Evolutionary conservation across 2,888 invertebrate genomes (phyloP).

Genomic region (Vesta saturnalis): DNA sequence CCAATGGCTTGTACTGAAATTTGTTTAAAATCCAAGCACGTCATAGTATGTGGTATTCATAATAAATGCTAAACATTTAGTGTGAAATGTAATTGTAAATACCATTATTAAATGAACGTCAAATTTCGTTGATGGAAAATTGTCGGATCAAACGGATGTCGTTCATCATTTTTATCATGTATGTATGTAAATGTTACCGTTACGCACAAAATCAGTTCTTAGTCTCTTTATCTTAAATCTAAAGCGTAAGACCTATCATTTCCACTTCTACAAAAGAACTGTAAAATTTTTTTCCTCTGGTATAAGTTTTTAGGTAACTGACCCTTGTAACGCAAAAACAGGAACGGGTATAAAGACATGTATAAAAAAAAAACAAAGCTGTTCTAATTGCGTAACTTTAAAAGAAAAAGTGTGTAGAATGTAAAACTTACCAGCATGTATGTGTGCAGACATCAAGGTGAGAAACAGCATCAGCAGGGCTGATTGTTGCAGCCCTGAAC

Average conservation of each 20-base stretch:
- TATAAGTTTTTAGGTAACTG: constrained; percentile 35
- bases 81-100: background rate
- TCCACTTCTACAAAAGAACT: too few species aligned
- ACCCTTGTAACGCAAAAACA: constrained; percentile 17
- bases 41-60: constrained; percentile 5
- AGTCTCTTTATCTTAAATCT: constrained; percentile 2
- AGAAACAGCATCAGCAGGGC: constrained; percentile 53
- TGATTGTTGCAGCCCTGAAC: constrained; percentile 63
- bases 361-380: constrained; percentile 15
- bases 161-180: background rate
- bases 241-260: too few species aligned
- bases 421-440: constrained; percentile 56
- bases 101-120: background rate
- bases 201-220: background rate
- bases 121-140: background rate
- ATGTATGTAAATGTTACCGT: constrained; percentile 1
- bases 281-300: too few species aligned
- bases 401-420: background rate
- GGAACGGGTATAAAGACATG: constrained; percentile 21
- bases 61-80: background rate
- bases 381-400: constrained; percentile 15
- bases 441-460: constrained; percentile 46
- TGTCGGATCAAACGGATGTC: background rate
- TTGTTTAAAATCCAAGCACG: background rate
- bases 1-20: background rate